These are phyloP conservation scores for Aphidoletes aphidimyza DNA, from an alignment of 2,888 invertebrate genomes.

Conservation along the genomic window DNA sequence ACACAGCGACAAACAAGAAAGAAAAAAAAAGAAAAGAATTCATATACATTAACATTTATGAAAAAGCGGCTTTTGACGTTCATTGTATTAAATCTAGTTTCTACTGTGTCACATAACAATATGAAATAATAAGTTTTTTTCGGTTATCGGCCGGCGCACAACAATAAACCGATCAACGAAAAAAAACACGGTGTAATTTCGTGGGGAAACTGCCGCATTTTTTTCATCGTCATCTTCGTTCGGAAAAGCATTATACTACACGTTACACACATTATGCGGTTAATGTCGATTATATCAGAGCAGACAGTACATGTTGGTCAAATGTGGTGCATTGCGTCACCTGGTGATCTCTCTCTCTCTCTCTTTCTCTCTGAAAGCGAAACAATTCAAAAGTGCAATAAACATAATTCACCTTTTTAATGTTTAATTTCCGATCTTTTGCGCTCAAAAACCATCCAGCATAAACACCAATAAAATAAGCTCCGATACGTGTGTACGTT, in stretches of 20 bases:
- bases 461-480: conserved; percentile 64
- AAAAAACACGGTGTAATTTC: not conserved
- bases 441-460: conserved; percentile 64
- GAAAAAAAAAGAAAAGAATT: not conserved
- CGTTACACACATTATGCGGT: not conserved
- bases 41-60: not conserved
- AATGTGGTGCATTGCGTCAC: conserved; percentile 10
- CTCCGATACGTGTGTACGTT: conserved; percentile 64
- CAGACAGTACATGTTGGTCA: conserved; percentile 21
- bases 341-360: not conserved
- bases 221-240: not conserved
- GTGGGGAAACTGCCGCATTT: not conserved
- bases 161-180: not conserved
- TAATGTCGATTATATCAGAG: not conserved
- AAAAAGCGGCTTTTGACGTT: conserved; percentile 1
- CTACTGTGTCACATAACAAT: too few species aligned
- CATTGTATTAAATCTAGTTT: too few species aligned
- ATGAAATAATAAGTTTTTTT: too few species aligned
- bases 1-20: not conserved
- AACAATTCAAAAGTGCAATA: not conserved
- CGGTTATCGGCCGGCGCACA: not conserved
- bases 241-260: not conserved
- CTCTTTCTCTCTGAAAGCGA: not conserved
- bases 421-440: conserved; percentile 60
- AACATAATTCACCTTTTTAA: conserved; percentile 59